Evolutionary conservation across 2,888 invertebrate species (phyloP), one percentile per base, ranked within the genome.

Genomic region (Oscheius sp.): DNA sequence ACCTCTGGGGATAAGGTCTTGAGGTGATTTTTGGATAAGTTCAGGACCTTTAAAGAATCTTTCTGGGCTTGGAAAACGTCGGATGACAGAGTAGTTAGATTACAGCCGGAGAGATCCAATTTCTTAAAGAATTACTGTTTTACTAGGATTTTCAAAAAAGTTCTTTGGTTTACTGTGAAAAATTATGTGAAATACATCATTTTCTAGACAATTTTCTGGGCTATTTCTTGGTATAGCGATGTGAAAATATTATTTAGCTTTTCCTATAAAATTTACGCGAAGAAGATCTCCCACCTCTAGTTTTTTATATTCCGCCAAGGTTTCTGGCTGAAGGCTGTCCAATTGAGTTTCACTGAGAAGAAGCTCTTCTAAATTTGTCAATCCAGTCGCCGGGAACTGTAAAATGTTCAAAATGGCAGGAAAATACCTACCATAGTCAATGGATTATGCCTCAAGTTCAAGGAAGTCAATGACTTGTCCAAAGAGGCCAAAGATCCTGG

Each of bases 1-100:
- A 56, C 63, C 49, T 63, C 41, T 1, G 76, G 61, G 61, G 76
- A 76, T 16, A 94, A 89, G 71, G 92, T 92, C 16, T 92, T 92
- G 59, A 95, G 90, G 87, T 94, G 94, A 93, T 95, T 94, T 86
- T 93, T 94, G 18, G 93, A 93, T 64, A 95, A 89, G 87, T 94
- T 94, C 35, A 95, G 90, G 68, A 93, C 91, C 0, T 93, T 93
- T n/a, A 95, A 59, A 9, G 69, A 61, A 6, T 69, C 61, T 35
- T 77, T 77, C 61, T 80, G 77, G 13, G 70, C 71, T 9, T 79
- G 69, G 59, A 86, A 86, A 9, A 78, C 74, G 5, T 73, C 72
- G 0, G 66, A 56, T n/a, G 77, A 77, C 41, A 86, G 74, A n/a
- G 49, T 55, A 1, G 76, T 75, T 9, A 86, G 73, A 23, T 86